Evolutionary conservation across 2,888 invertebrate genomes (phyloP).

Genomic region (Camponotus fellah): DNA sequence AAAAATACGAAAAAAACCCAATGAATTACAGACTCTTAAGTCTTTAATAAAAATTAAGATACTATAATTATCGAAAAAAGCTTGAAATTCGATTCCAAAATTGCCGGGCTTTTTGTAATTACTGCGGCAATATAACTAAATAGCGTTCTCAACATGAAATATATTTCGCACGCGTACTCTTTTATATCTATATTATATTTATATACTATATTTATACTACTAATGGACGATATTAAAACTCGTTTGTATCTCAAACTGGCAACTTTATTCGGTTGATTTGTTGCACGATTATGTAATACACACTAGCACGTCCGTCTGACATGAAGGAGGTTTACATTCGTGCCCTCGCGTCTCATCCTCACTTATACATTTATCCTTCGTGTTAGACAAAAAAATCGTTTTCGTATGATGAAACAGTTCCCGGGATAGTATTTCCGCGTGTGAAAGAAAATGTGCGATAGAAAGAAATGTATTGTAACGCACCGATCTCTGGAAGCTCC

Average conservation of each 20-base stretch:
- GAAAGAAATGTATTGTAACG: constrained; percentile 41
- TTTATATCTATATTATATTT: background rate
- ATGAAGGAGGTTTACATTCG: constrained; percentile 66
- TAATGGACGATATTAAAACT: constrained; percentile 65
- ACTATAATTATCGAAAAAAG: background rate
- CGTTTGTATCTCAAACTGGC: constrained; percentile 75
- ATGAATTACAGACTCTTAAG: background rate
- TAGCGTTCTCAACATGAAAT: background rate
- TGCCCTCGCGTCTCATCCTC: constrained; percentile 37
- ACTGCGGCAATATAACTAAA: no score
- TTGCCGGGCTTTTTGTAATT: background rate
- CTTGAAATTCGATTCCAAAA: background rate
- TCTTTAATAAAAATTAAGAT: background rate
- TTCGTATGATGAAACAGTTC: constrained; percentile 41
- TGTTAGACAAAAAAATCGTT: constrained; percentile 54
- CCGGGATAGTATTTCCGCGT: constrained; percentile 33
- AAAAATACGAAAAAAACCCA: background rate
- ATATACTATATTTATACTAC: background rate
- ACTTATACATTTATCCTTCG: constrained; percentile 60
- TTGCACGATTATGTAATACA: constrained; percentile 70
- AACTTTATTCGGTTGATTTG: constrained; percentile 76
- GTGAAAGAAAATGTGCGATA: constrained; percentile 57
- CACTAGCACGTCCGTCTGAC: constrained; percentile 64
- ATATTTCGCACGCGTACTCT: background rate
- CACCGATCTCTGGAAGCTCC: constrained; percentile 56